Percentiles rank a stretch among this genome's conserved stretches.
These are phyloP conservation scores for Octodon degus DNA, from an alignment of 2,113 vertebrate genomes.

Conservation along the genomic window DNA sequence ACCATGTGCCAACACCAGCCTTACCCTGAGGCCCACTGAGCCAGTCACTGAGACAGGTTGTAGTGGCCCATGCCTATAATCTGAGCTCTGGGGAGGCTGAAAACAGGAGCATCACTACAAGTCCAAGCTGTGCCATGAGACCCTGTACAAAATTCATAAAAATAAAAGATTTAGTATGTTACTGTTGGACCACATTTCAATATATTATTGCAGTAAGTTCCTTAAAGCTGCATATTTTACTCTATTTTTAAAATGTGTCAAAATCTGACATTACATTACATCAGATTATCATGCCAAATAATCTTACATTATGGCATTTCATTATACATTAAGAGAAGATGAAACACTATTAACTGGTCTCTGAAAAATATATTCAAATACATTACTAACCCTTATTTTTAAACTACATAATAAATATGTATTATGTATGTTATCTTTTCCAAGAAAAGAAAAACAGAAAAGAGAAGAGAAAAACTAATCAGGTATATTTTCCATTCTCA, in stretches of 20 bases:
- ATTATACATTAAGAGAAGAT: background rate
- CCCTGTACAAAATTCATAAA: too few relatives aligned
- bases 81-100: too few relatives aligned
- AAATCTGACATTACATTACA: background rate
- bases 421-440: background rate
- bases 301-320: background rate
- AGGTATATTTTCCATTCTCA: background rate
- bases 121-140: too few relatives aligned
- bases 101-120: too few relatives aligned
- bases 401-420: background rate
- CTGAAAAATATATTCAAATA: constrained; percentile 16
- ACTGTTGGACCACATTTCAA: background rate
- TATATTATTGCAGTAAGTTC: background rate
- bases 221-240: background rate
- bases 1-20: too few relatives aligned
- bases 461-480: background rate
- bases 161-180: background rate
- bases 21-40: too few relatives aligned
- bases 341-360: background rate
- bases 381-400: background rate
- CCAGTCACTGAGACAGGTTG: too few relatives aligned
- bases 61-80: too few relatives aligned
- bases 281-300: background rate
- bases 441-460: background rate
- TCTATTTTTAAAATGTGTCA: background rate